These are phyloP conservation scores for Dendrolimus kikuchii DNA, from an alignment of 1,140 invertebrate genomes.

Conservation along the genomic window DNA sequence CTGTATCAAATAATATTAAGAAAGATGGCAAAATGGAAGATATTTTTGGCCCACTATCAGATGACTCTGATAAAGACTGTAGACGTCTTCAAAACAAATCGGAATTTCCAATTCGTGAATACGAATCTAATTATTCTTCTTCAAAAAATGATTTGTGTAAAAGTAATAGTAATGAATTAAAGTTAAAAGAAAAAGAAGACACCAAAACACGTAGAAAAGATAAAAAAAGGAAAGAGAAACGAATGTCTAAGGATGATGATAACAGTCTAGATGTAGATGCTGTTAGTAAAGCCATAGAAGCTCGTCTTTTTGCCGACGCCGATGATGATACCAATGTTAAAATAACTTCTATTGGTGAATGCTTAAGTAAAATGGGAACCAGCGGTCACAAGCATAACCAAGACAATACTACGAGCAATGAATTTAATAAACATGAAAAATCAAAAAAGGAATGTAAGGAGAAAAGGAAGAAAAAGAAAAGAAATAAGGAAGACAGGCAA, in stretches of 20 bases:
- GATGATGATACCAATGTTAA: conserved; percentile 41
- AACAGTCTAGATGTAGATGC: conserved; percentile 86
- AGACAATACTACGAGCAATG: conserved; percentile 18
- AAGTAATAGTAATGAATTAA: conserved; percentile 12
- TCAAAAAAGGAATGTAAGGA: conserved; percentile 78
- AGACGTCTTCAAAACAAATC: conserved; percentile 21
- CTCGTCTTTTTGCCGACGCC: conserved; percentile 79
- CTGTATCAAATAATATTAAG: conserved; percentile 55
- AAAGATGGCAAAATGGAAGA: conserved; percentile 87
- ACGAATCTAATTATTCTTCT: conserved; percentile 17
- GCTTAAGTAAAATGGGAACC: conserved; percentile 18
- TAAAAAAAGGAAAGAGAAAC: conserved; percentile 79
- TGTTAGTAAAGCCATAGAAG: conserved; percentile 85
- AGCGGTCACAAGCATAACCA: not conserved
- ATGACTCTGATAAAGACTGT: conserved; percentile 74
- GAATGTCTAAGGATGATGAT: conserved; percentile 76
- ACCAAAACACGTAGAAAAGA: conserved; percentile 74
- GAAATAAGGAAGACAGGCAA: conserved; percentile 83
- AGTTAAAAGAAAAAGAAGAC: conserved; percentile 68
- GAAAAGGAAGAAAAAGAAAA: conserved; percentile 88
- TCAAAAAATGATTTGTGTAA: conserved; percentile 29
- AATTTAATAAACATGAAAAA: conserved; percentile 57
- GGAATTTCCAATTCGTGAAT: conserved; percentile 26
- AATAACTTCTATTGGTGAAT: conserved; percentile 48
- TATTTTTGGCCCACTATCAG: conserved; percentile 89